Base-by-base conservation (phyloP, 1,140 invertebrate species). In the Piezodorus guildinii region DNA sequence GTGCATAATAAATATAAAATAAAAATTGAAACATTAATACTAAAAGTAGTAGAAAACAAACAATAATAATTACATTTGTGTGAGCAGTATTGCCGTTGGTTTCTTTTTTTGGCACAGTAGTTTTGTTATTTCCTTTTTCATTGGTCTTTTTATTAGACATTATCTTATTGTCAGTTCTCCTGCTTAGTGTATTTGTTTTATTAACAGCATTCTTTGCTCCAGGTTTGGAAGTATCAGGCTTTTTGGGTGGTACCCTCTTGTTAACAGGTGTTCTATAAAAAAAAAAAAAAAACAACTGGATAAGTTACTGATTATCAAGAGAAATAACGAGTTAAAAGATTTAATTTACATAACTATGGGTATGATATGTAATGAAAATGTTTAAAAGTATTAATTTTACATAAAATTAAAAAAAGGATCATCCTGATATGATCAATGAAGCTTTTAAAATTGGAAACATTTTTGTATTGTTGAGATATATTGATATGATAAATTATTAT, bases 101-200 rank as follows among this genome's bases (percentile, higher is more conserved):
- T 21, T 63, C 51, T 59, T 62, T 49, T 63, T 62, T 62, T n/a
- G 27, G 23, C 51, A n/a, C 77, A 67, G 72, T 76, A 70, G 72
- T 77, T 25, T 46, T n/a, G 58, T 62, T 63, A 65, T 73, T 73
- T 68, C 81, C 81, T 69, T 80, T 81, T 66, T 83, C 81, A 69
- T 83, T 80, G 67, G 77, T 79, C 71, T 78, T 80, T 44, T 72
- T 73, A 64, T 76, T 74, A 63, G 74, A 70, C 10, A 63, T 27
- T 10, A 39, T 39, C 69, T 80, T 82, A 43, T 68, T 67, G 51
- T 77, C 76, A 54, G 68, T 30, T 64, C 73, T 76, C 58, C 73
- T 76, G 3, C 69, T 68, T 15, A 56, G 66, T 27, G 34, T 63
- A 27, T 63, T 66, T 58, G 60, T 62, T 61, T 63, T 62, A 39